Evolutionary conservation across 2,797 vertebrate genomes (phyloP).

Genomic region (Cephalopachus bancanus): DNA sequence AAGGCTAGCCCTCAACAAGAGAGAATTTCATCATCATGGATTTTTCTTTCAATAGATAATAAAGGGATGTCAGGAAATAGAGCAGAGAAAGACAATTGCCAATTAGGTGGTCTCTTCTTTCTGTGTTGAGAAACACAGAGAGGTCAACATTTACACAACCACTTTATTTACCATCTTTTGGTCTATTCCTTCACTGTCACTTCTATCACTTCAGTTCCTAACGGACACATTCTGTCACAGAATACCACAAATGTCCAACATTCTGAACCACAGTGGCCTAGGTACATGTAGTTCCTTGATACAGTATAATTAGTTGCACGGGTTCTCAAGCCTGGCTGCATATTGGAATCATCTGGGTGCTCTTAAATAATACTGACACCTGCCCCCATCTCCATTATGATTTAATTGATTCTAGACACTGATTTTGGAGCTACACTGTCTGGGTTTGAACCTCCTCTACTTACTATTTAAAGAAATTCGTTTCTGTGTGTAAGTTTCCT

Average conservation of each 20-base stretch:
- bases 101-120: conserved; percentile 42
- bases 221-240: conserved; percentile 35
- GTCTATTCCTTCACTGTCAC: conserved; percentile 8
- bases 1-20: conserved; percentile 26
- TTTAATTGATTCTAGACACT: conserved; percentile 20
- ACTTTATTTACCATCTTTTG: conserved; percentile 41
- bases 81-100: conserved; percentile 55
- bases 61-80: conserved; percentile 49
- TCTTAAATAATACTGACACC: background rate
- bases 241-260: background rate
- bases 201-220: conserved; percentile 52
- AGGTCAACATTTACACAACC: conserved; percentile 50
- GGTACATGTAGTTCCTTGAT: background rate
- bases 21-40: conserved; percentile 45
- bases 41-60: conserved; percentile 63
- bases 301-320: background rate
- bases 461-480: conserved; percentile 11
- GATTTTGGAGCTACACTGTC: background rate
- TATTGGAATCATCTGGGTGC: background rate
- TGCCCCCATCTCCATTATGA: background rate
- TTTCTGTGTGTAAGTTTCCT: conserved; percentile 27
- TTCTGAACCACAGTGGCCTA: conserved; percentile 18
- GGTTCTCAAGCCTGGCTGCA: conserved; percentile 24
- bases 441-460: conserved; percentile 44
- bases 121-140: conserved; percentile 16